phyloP scores from a whole-genome alignment of 2,888 invertebrate genomes.

The Nysson spinosus region DNA sequence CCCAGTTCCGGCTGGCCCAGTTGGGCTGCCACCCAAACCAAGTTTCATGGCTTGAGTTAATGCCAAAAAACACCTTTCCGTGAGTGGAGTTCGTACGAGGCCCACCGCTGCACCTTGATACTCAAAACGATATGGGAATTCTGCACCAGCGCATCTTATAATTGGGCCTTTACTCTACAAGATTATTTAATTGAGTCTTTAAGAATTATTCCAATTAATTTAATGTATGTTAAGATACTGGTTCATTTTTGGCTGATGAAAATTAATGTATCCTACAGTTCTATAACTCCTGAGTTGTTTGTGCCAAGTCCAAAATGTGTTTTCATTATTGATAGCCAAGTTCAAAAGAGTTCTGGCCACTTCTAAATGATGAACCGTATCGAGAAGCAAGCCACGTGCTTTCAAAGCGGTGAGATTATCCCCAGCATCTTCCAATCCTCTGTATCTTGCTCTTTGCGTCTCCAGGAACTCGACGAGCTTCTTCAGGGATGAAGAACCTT shows the following conservation, averaged over 20 bases:
- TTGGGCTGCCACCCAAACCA: conserved; percentile 98
- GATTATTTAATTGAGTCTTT: conserved; percentile 12
- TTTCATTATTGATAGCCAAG: conserved; percentile 58
- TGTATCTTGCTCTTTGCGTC: conserved; percentile 79
- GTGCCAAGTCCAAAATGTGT: conserved; percentile 91
- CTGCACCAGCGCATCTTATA: conserved; percentile 94
- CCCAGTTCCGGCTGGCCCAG: conserved; percentile 99
- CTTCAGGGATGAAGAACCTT: conserved; percentile 68
- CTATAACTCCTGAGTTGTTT: conserved; percentile 87
- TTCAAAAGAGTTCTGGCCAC: conserved; percentile 88
- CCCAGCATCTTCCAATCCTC: conserved; percentile 78
- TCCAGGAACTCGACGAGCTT: conserved; percentile 79
- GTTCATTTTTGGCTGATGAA: too few relatives aligned
- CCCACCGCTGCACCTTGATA: conserved; percentile 98
- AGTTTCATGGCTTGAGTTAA: conserved; percentile 97
- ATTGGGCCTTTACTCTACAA: conserved; percentile 80
- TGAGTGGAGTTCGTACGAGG: conserved; percentile 96
- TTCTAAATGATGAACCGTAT: conserved; percentile 93
- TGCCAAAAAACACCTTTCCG: conserved; percentile 98
- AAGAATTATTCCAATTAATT: too few relatives aligned
- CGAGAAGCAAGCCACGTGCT: conserved; percentile 93
- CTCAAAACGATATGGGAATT: conserved; percentile 97
- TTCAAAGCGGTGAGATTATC: conserved; percentile 87
- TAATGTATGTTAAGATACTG: too few relatives aligned
- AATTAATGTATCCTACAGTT: conserved; percentile 61